These are phyloP conservation scores for Fragum sueziense DNA, from an alignment of 2,888 invertebrate species.

Conservation along the genomic window DNA sequence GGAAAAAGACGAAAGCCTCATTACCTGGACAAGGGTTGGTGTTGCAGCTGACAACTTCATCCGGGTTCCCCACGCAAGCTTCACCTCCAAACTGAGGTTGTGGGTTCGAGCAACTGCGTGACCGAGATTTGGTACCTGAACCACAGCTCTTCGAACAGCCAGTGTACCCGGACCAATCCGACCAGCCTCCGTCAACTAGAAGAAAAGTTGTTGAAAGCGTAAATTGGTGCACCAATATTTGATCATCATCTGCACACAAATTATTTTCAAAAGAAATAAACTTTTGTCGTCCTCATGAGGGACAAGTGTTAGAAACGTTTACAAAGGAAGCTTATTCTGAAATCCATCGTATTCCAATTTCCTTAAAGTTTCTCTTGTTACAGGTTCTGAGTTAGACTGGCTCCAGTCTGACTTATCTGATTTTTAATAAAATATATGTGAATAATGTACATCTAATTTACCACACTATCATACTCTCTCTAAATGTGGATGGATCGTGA, in stretches of 20 bases:
- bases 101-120: not conserved
- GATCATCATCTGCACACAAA: too few species aligned
- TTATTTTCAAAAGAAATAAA: too few species aligned
- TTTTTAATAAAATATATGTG: not conserved
- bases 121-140: not conserved
- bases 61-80: not conserved
- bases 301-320: too few species aligned
- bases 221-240: too few species aligned
- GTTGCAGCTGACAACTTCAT: not conserved
- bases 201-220: too few species aligned
- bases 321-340: too few species aligned
- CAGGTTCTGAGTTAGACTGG: not conserved
- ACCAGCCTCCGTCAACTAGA: conserved; percentile 1
- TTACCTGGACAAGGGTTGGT: not conserved
- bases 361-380: too few species aligned
- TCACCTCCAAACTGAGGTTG: not conserved
- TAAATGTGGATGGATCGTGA: too few species aligned
- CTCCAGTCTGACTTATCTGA: not conserved
- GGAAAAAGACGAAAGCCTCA: not conserved
- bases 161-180: not conserved
- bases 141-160: not conserved
- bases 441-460: too few species aligned
- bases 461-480: too few species aligned
- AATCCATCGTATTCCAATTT: too few species aligned
- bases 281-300: too few species aligned